Base-by-base conservation (phyloP, 2,113 vertebrate species). In the Falcunculus frontatus region DNA sequence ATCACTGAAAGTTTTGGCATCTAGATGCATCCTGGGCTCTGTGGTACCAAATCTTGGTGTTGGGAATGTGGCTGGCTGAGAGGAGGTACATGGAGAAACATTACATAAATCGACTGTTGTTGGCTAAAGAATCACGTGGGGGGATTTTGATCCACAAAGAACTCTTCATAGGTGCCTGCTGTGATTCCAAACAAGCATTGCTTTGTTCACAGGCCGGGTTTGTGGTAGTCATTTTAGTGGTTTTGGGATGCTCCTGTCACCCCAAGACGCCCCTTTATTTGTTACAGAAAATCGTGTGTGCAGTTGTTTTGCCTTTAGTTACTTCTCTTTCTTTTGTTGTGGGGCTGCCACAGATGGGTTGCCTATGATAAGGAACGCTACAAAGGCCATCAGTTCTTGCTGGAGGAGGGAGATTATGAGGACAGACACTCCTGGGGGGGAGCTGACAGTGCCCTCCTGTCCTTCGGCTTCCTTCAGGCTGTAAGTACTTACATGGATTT, bases 351-450 rank as follows among this genome's bases (percentile, higher is more conserved):
- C 93, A 99, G 99, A 56, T 99, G 99, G 99, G 98, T 99, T 96
- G 98, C 98, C 65, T 99, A 98, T 77, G 97, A 98, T 62, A 97
- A 97, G 74, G 98, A 99, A 32, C 93, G 97, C 74, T 99, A 98
- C 96, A 98, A 98, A 97, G 99, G 98, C 41, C 97, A 23, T 35
- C 98, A 99, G 68, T 98, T 98, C 96, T 92, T 99, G 72, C 95
- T 99, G 70, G 98, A 99, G 92, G 99, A 99, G 92, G 99, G 99
- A 42, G 97, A 98, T 84, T 98, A 98, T 89, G 93, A 97, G 82
- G 97, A 98, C 70, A 98, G 96, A 59, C 79, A 22, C 21, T 95
- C 81, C 1, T 98, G 98, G 95, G 94, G 97, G 35, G 98, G 97
- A 47, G 7, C 96, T 59, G 96, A 57, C 56, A 93, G 82, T 22